These are phyloP conservation scores for Tillus elongatus DNA, from an alignment of 2,888 invertebrate species.

Conservation along the genomic window DNA sequence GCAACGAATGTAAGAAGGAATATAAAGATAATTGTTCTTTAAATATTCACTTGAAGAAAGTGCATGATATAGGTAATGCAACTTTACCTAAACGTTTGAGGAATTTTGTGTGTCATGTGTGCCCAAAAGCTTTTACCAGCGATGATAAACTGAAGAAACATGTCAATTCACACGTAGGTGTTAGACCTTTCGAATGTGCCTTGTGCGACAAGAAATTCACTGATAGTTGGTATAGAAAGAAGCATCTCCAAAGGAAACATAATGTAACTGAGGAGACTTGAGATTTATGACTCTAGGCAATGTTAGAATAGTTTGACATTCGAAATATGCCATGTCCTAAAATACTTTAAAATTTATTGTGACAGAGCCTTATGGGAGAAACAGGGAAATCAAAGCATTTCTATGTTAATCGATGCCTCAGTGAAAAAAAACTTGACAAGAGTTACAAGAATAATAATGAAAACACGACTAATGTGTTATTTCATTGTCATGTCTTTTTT, in stretches of 20 bases:
- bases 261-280: conserved; percentile 18
- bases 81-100: conserved; percentile 33
- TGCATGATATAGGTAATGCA: conserved; percentile 32
- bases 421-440: too few relatives aligned
- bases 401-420: too few relatives aligned
- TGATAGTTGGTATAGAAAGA: conserved; percentile 32
- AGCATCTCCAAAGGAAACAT: conserved; percentile 29
- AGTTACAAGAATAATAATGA: too few relatives aligned
- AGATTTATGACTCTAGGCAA: too few relatives aligned
- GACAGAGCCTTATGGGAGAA: too few relatives aligned
- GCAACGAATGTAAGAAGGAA: conserved; percentile 26
- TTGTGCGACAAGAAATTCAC: conserved; percentile 30
- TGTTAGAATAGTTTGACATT: too few relatives aligned
- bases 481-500: too few relatives aligned
- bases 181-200: conserved; percentile 28
- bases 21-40: conserved; percentile 28
- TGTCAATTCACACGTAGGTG: conserved; percentile 10
- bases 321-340: too few relatives aligned
- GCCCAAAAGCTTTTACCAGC: background rate
- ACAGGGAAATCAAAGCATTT: too few relatives aligned
- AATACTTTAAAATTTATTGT: too few relatives aligned
- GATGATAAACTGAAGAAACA: background rate
- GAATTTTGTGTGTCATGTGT: conserved; percentile 4
- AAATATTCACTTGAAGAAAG: conserved; percentile 26
- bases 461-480: too few relatives aligned